Evolutionary conservation across 1,140 invertebrate genomes (phyloP).

Genomic region (Drosophila simulans): DNA sequence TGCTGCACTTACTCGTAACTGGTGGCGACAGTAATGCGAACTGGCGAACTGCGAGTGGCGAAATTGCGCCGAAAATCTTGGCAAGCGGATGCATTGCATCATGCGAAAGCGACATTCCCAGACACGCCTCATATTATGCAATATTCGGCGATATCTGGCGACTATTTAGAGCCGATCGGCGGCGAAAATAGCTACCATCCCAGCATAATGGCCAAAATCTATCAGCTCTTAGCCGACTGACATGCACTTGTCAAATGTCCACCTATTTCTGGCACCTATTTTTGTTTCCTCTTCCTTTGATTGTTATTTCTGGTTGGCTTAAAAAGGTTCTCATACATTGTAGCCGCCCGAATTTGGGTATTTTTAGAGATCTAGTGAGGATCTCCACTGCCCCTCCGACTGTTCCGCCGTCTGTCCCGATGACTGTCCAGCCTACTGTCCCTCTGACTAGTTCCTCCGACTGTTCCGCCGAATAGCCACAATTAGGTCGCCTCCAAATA

Average conservation of each 20-base stretch:
- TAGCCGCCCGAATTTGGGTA: conserved; percentile 43
- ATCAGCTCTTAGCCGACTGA: conserved; percentile 42
- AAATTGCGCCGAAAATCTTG: conserved; percentile 64
- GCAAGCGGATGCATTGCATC: conserved; percentile 70
- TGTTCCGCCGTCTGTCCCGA: too few relatives aligned
- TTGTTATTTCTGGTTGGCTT: conserved; percentile 54
- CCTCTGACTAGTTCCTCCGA: too few relatives aligned
- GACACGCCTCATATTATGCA: conserved; percentile 77
- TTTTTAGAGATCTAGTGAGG: conserved; percentile 38
- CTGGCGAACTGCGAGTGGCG: conserved; percentile 6
- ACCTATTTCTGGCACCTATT: conserved; percentile 65
- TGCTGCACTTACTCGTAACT: conserved; percentile 48
- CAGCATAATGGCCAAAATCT: conserved; percentile 40
- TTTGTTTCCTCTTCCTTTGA: conserved; percentile 20
- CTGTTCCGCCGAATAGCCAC: conserved; percentile 11
- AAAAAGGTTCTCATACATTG: conserved; percentile 68
- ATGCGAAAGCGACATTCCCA: conserved; percentile 75
- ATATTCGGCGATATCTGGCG: conserved; percentile 53
- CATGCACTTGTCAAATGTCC: conserved; percentile 78
- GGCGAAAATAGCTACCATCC: conserved; percentile 31
- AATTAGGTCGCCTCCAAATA: conserved; percentile 35
- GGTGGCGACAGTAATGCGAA: conserved; percentile 56
- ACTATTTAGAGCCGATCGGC: conserved; percentile 58
- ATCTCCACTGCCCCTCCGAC: too few relatives aligned
- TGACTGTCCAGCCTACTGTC: too few relatives aligned